phyloP scores from a whole-genome alignment of 1,140 invertebrate species.

The Lepidurus couesii region DNA sequence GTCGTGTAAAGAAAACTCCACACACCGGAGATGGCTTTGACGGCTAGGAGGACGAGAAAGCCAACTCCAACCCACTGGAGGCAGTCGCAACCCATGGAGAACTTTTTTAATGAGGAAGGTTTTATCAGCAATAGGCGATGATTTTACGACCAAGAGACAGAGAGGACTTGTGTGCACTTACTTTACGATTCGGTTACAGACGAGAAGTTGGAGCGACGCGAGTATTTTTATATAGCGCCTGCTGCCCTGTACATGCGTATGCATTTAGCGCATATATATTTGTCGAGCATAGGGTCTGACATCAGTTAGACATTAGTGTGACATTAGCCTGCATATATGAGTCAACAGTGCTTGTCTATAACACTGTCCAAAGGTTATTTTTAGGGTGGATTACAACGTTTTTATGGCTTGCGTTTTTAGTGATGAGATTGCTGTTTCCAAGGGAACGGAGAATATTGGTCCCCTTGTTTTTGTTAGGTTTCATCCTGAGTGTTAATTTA shows the following conservation, averaged over 20 bases:
- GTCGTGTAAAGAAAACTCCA: constrained; percentile 16
- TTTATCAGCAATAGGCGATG: no score
- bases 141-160: neutral
- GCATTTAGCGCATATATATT: neutral
- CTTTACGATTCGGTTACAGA: neutral
- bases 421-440: neutral
- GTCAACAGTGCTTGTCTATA: neutral
- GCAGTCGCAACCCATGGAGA: neutral
- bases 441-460: neutral
- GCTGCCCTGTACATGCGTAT: neutral
- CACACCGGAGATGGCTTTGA: neutral
- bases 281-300: no score
- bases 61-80: neutral
- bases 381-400: neutral
- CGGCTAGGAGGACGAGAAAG: neutral
- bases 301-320: no score
- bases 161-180: neutral
- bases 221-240: neutral
- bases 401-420: neutral
- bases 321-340: no score
- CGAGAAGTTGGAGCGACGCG: neutral
- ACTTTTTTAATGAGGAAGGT: neutral
- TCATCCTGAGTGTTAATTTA: neutral
- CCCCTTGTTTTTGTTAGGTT: neutral
- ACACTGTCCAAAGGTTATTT: neutral